Base-by-base conservation (phyloP, 2,888 invertebrate genomes). In the Sarcophaga subvicina region DNA sequence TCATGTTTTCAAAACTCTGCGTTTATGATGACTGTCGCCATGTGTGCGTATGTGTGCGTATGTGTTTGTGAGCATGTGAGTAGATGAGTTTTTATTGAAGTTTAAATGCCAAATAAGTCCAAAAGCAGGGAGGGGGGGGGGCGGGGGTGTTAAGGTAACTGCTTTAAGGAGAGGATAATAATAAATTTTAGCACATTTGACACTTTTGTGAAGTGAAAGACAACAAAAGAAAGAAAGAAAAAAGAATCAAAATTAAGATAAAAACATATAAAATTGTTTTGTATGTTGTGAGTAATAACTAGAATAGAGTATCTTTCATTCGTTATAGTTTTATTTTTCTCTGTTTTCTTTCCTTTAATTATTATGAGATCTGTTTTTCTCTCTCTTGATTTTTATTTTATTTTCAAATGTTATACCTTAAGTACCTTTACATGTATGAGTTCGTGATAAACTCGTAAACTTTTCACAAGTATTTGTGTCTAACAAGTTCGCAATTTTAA, bases 401-500 rank as follows among this genome's bases (percentile, higher is more conserved):
- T 81, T 73, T 85, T 81, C 17, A 63, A 85, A 81, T 70, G 70
- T 64, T 78, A 59, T 54, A 63, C 63, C 72, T 76, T 76, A 80
- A 87, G 83, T 75, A 81, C 83, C 75, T 80, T 70, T 12, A 75
- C 73, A 70, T 80, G 80, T 62, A 72, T 79, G 80, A 81, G 81
- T 84, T 79, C 81, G 84, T 84, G 84, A 73, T 87, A 87, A 87
- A 79, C 75, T 87, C 47, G 63, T 63, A 60, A 72, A 79, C 37
- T 73, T 83, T 79, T 73, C 69, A 73, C 60, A 86, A 80, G 83
- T 75, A 75, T 80, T 83, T 84, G 63, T 80, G 84, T 87, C 87
- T 84, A 78, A 81, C 78, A 87, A 87, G 81, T 87, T 87, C 70
- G 72, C 60, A 79, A 87, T 84, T 71, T 71, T 87, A 76, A 76